A percentile compares a stretch with the other conserved stretches of the same genome.
Conservation (phyloP, 2,888 invertebrate species). For the Syritta pipiens region DNA sequence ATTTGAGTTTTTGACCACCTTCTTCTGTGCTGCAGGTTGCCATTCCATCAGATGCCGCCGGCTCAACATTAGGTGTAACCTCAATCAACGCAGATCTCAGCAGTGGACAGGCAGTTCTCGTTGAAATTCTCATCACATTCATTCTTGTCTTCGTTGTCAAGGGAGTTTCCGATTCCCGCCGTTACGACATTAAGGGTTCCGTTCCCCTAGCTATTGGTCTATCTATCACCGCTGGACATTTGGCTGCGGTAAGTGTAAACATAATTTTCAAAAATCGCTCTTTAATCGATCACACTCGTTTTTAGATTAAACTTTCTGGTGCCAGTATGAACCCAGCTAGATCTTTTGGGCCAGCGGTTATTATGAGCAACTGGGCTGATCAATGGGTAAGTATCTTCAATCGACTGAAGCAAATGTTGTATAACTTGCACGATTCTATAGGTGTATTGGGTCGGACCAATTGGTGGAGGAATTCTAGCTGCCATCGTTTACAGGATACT, state of each 20-base stretch:
- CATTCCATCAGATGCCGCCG: constrained; percentile 81
- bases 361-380: constrained; percentile 86
- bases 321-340: constrained; percentile 97
- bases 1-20: not conserved
- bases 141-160: constrained; percentile 92
- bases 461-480: constrained; percentile 87
- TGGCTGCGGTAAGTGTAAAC: constrained; percentile 86
- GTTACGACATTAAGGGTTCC: constrained; percentile 89
- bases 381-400: constrained; percentile 86
- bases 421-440: no score
- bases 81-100: constrained; percentile 81
- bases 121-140: constrained; percentile 93
- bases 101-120: constrained; percentile 88
- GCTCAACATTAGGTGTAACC: constrained; percentile 83
- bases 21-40: constrained; percentile 70
- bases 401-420: no score
- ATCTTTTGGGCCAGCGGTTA: constrained; percentile 92
- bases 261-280: not conserved
- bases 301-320: constrained; percentile 87
- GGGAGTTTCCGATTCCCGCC: constrained; percentile 89
- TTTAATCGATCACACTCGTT: not conserved
- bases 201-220: constrained; percentile 93
- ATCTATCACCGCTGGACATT: constrained; percentile 90
- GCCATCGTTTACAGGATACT: constrained; percentile 86
- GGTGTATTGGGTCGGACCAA: constrained; percentile 94